These are phyloP conservation scores for Nilaparvata lugens DNA, from an alignment of 1,140 invertebrate genomes.

Conservation along the genomic window DNA sequence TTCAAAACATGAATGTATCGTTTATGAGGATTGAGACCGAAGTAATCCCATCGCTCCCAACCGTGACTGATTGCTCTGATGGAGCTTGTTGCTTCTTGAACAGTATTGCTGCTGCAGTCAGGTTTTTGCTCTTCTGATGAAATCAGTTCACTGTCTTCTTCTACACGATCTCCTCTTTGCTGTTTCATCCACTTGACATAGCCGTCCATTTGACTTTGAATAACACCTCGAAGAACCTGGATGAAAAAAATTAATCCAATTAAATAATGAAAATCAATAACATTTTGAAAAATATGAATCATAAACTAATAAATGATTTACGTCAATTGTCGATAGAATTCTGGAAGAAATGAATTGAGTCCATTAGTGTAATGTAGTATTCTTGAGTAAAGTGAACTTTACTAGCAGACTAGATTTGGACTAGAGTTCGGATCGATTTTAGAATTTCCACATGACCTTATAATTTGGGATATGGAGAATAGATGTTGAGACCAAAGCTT, in stretches of 20 bases:
- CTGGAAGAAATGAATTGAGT: too few relatives aligned
- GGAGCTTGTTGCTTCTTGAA: neutral
- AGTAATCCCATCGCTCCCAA: neutral
- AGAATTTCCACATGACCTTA: too few relatives aligned
- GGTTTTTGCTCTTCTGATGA: neutral
- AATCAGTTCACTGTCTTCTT: neutral
- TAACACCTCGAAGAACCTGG: neutral
- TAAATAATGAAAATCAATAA: too few relatives aligned
- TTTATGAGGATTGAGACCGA: neutral
- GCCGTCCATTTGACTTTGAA: conserved; percentile 1
- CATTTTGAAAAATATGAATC: too few relatives aligned
- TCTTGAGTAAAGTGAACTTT: too few relatives aligned
- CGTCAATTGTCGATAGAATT: too few relatives aligned
- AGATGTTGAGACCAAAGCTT: too few relatives aligned
- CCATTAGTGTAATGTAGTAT: too few relatives aligned
- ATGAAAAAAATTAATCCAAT: neutral
- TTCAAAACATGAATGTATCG: neutral
- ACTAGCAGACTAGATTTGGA: too few relatives aligned
- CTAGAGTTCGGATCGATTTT: too few relatives aligned
- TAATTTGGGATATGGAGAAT: too few relatives aligned
- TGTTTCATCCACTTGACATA: neutral
- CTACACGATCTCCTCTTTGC: neutral
- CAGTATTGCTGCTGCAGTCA: neutral
- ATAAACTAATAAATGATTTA: too few relatives aligned
- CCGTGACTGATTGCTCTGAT: neutral